Evolutionary conservation across 2,888 invertebrate genomes (phyloP).

Genomic region (Rhogogaster chlorosoma): DNA sequence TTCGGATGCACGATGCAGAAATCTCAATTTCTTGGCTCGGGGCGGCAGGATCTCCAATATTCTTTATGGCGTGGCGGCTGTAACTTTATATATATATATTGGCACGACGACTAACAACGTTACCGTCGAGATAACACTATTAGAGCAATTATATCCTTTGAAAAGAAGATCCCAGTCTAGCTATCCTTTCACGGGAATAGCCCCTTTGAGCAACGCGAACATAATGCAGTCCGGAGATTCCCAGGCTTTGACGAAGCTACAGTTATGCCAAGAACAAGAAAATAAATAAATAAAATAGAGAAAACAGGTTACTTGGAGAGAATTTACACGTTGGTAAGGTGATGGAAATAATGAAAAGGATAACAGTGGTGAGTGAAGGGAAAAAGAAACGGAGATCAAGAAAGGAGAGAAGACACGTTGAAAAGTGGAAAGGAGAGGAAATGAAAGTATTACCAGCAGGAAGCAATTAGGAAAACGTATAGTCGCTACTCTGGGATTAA

Average conservation of each 20-base stretch:
- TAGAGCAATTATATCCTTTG: slow-evolving; percentile 38
- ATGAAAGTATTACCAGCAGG: slow-evolving; percentile 65
- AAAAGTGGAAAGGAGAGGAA: slow-evolving; percentile 57
- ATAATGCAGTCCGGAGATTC: slow-evolving; percentile 3
- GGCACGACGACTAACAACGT: neutral
- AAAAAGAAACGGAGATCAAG: slow-evolving; percentile 13
- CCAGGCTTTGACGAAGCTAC: neutral
- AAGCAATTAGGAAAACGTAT: slow-evolving; percentile 63
- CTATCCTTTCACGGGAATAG: slow-evolving; percentile 32
- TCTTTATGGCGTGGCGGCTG: neutral
- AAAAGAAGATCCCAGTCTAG: neutral
- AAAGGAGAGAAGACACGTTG: slow-evolving; percentile 56
- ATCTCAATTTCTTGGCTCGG: slow-evolving; percentile 35
- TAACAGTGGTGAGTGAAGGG: slow-evolving; percentile 56
- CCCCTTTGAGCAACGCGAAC: neutral
- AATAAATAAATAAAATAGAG: neutral
- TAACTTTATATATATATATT: neutral
- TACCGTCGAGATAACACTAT: slow-evolving; percentile 4
- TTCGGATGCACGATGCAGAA: slow-evolving; percentile 41
- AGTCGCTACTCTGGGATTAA: slow-evolving; percentile 63
- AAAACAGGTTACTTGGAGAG: neutral
- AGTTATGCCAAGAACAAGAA: neutral
- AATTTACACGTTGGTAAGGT: neutral
- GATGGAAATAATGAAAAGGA: slow-evolving; percentile 52
- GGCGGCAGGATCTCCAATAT: slow-evolving; percentile 25